A percentile compares a stretch with the other conserved stretches of the same genome.
Conservation (phyloP, 2,797 vertebrate species). For the Martes flavigula region DNA sequence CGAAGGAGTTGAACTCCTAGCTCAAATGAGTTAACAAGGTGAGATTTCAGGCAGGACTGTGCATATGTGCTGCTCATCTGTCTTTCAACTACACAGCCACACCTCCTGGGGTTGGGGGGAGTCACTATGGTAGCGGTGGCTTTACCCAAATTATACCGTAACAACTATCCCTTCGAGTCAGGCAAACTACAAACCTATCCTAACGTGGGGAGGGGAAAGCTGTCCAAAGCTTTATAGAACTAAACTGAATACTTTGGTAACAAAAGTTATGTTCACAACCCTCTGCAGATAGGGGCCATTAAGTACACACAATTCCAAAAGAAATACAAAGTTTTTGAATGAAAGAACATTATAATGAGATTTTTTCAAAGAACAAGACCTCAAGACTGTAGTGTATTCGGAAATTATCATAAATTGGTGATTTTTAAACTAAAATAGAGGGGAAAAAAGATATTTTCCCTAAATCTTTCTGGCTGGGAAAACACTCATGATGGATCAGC, state of each 20-base stretch:
- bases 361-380: conserved; percentile 11
- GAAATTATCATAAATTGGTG: neutral
- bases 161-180: neutral
- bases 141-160: neutral
- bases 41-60: neutral
- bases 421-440: conserved; percentile 54
- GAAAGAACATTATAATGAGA: neutral
- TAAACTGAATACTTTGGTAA: neutral
- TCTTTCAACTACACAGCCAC: neutral
- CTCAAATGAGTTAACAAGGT: neutral
- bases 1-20: no score
- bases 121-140: neutral
- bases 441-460: neutral
- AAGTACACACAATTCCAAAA: neutral
- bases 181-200: neutral
- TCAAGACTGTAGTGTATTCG: neutral
- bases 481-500: conserved; percentile 37
- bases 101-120: neutral
- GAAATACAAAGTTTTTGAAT: neutral
- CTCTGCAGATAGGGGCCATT: neutral
- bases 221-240: neutral
- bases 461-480: conserved; percentile 8
- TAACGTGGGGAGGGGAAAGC: neutral
- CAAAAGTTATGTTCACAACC: neutral
- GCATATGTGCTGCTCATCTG: neutral